phyloP scores from a whole-genome alignment of 2,797 vertebrate species.

The Monodelphis domestica region DNA sequence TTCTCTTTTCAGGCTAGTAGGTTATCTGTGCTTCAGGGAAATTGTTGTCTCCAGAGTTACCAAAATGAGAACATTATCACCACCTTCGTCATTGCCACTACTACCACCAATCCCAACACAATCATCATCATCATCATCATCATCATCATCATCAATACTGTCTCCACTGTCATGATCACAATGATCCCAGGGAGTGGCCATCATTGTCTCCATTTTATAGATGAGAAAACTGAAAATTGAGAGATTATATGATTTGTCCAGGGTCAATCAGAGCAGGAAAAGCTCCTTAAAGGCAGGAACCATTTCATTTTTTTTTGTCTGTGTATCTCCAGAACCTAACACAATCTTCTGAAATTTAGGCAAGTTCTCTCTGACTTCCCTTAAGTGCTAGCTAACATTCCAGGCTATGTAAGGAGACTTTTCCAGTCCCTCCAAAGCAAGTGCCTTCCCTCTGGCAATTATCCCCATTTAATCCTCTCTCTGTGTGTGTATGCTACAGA shows the following conservation, averaged over 20 bases:
- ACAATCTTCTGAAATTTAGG: too few species aligned
- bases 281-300: background rate
- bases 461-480: background rate
- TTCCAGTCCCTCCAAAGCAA: background rate
- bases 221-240: background rate
- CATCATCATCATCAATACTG: background rate
- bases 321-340: background rate
- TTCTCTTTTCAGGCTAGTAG: conserved; percentile 10
- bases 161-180: background rate
- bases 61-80: background rate
- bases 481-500: too few species aligned
- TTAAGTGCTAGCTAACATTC: background rate
- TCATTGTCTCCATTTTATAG: background rate
- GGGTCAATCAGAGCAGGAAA: background rate
- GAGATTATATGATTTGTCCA: background rate
- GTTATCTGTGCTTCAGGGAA: background rate
- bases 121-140: too few species aligned
- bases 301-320: background rate
- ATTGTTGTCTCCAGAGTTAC: background rate
- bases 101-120: too few species aligned
- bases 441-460: background rate
- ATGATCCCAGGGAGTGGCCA: background rate
- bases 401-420: background rate
- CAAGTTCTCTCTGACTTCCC: background rate
- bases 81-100: too few species aligned